A percentile compares a stretch with the other conserved stretches of the same genome.
Conservation (phyloP, 2,797 vertebrate species). For the Anguilla obscura region DNA sequence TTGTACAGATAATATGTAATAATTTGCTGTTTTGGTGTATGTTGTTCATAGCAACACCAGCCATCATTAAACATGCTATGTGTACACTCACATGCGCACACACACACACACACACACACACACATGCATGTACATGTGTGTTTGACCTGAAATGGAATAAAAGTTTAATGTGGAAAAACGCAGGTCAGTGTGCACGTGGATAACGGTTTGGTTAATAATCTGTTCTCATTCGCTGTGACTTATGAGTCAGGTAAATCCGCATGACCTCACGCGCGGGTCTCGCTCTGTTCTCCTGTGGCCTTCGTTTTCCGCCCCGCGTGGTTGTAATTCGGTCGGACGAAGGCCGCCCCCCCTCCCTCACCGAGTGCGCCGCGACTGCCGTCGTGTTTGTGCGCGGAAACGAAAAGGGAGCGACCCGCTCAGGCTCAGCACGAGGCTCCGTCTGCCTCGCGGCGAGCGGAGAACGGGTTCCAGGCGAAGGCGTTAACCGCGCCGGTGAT, state of each 20-base stretch:
- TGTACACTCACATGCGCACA: neutral
- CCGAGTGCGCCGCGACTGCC: neutral
- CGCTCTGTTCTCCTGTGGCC: neutral
- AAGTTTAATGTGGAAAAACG: neutral
- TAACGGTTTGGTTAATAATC: neutral
- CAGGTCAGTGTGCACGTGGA: neutral
- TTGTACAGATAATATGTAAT: neutral
- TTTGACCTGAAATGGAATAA: neutral
- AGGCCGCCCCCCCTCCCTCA: neutral
- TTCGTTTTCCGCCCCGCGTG: neutral
- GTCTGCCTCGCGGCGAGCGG: neutral
- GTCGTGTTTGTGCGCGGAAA: neutral
- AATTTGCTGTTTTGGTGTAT: neutral
- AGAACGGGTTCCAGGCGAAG: neutral
- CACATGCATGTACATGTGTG: neutral
- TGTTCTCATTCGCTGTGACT: constrained; percentile 4
- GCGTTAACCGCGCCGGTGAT: neutral
- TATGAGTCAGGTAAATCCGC: neutral
- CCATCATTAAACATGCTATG: neutral
- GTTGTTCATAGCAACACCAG: neutral
- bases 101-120: neutral
- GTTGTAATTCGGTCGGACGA: neutral
- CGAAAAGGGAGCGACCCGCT: neutral
- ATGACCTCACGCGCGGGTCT: neutral
- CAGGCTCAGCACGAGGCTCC: neutral